Evolutionary conservation across 2,888 invertebrate genomes (phyloP).

Genomic region (Sclerodermus sp.): DNA sequence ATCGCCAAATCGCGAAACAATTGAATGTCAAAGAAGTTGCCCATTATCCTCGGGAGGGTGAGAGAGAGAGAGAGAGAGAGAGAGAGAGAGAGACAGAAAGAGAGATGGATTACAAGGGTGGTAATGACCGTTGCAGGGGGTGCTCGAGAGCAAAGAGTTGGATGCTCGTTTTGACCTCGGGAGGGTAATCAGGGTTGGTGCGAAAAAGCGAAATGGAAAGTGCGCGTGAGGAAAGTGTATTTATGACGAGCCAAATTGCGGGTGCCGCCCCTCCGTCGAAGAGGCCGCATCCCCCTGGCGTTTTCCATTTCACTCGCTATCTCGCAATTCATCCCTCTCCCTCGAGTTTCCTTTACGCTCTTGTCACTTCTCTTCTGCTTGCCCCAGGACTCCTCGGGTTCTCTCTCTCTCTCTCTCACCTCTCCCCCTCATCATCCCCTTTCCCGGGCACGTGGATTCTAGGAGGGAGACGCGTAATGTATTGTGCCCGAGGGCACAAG

Average conservation of each 20-base stretch:
- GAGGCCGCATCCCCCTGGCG: too few species aligned
- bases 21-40: too few species aligned
- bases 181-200: slow-evolving; percentile 26
- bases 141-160: background rate
- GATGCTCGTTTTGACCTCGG: slow-evolving; percentile 28
- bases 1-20: too few species aligned
- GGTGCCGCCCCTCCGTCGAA: background rate
- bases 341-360: slow-evolving; percentile 4
- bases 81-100: too few species aligned
- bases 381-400: too few species aligned
- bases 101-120: too few species aligned
- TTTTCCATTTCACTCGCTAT: slow-evolving; percentile 1
- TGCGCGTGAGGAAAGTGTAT: slow-evolving; percentile 22
- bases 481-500: background rate
- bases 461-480: background rate
- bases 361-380: background rate
- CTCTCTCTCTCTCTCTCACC: background rate
- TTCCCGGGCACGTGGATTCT: too few species aligned
- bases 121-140: too few species aligned
- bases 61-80: too few species aligned
- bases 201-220: slow-evolving; percentile 31
- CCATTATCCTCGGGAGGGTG: too few species aligned
- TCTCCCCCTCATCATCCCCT: too few species aligned
- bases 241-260: slow-evolving; percentile 25
- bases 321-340: background rate